These are phyloP conservation scores for Pocillopora grandis DNA, from an alignment of 92 coral and sea anemone species.

Conservation along the genomic window DNA sequence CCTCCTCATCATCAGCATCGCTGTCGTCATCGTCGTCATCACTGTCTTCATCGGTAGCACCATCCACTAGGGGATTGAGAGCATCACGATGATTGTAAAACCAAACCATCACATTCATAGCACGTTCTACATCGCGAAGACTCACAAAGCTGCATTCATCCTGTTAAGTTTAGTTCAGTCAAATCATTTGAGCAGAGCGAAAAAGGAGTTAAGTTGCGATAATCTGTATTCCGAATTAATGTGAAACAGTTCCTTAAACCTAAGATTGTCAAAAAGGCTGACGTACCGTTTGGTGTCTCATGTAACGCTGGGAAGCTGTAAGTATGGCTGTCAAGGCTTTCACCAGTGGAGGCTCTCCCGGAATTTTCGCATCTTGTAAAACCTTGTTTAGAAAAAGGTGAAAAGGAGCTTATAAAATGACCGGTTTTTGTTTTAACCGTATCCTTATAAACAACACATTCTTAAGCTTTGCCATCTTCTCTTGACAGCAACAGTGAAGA, in stretches of 20 bases:
- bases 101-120: constrained; percentile 90
- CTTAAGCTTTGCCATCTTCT: not conserved
- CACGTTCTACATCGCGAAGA: constrained; percentile 92
- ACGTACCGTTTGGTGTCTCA: constrained; percentile 80
- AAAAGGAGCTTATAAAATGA: not conserved
- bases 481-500: not conserved
- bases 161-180: constrained; percentile 29
- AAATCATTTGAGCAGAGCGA: not conserved
- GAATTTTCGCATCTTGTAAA: constrained; percentile 51
- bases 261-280: not conserved
- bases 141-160: constrained; percentile 95
- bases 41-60: not conserved
- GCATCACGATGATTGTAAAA: constrained; percentile 70
- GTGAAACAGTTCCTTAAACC: not conserved
- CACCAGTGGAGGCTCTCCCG: constrained; percentile 57
- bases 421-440: no score
- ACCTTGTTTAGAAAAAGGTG: not conserved
- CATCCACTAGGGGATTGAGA: constrained; percentile 53
- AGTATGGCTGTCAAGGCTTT: constrained; percentile 67
- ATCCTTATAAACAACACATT: not conserved
- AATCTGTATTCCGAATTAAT: not conserved
- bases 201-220: not conserved
- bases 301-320: constrained; percentile 85
- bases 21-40: constrained; percentile 31
- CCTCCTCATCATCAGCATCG: constrained; percentile 29